phyloP scores from a whole-genome alignment of 2,888 invertebrate species.

The Catocala nupta region DNA sequence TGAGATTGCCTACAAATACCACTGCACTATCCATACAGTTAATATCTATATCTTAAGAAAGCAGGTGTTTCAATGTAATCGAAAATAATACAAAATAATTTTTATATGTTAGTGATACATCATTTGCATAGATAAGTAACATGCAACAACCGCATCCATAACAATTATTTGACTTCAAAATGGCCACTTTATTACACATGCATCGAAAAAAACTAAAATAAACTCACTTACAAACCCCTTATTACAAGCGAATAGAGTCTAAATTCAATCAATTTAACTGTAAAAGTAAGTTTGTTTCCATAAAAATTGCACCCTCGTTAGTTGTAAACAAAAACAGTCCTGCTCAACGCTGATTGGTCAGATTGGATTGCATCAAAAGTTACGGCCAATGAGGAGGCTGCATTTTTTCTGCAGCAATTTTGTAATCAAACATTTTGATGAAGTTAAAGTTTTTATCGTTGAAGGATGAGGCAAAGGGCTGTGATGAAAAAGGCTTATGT shows the following conservation, averaged over 20 bases:
- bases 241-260: conserved; percentile 22
- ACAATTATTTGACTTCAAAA: conserved; percentile 29
- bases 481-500: too few relatives aligned
- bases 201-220: background rate
- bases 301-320: conserved; percentile 41
- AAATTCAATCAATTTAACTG: conserved; percentile 13
- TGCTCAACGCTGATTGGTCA: conserved; percentile 39
- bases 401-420: conserved; percentile 28
- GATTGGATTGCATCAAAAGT: conserved; percentile 23
- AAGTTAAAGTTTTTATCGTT: conserved; percentile 4
- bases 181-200: conserved; percentile 22
- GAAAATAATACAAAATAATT: conserved; percentile 23
- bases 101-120: conserved; percentile 22
- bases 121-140: conserved; percentile 46
- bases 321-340: conserved; percentile 40
- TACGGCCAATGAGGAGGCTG: conserved; percentile 33
- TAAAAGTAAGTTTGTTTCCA: conserved; percentile 14
- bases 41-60: too few relatives aligned
- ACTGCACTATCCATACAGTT: too few relatives aligned
- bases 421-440: conserved; percentile 14
- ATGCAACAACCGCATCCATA: conserved; percentile 48
- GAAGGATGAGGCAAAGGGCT: background rate
- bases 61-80: conserved; percentile 20
- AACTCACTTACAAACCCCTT: conserved; percentile 16
- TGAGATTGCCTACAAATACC: too few relatives aligned